A percentile compares a stretch with the other conserved stretches of the same genome.
Conservation (phyloP, 2,797 vertebrate genomes). For the Anas acuta region DNA sequence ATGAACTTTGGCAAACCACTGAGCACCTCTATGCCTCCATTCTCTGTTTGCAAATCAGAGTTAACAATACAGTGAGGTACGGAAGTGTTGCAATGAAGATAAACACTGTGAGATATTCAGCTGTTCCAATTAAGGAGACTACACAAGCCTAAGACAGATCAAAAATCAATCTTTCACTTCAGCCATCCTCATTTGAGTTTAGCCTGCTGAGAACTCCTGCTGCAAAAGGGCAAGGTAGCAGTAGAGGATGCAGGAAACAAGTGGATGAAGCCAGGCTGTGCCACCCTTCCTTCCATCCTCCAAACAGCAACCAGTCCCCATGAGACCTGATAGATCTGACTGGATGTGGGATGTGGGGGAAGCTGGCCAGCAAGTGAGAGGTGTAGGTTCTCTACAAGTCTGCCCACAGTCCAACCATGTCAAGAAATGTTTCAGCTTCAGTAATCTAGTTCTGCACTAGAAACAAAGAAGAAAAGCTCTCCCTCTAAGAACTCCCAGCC, state of each 20-base stretch:
- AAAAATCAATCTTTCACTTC: neutral
- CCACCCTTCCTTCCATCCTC: neutral
- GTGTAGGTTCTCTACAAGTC: neutral
- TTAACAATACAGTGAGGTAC: neutral
- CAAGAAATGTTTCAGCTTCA: neutral
- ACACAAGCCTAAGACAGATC: neutral
- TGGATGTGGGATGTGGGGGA: too few species aligned
- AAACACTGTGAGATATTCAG: neutral
- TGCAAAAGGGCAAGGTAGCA: neutral
- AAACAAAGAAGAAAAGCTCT: neutral
- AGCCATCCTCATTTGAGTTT: neutral
- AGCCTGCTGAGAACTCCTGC: neutral
- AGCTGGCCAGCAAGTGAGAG: neutral
- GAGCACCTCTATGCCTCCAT: neutral
- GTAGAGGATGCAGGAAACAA: neutral
- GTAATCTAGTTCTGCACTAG: neutral
- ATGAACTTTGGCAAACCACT: neutral
- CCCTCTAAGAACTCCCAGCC: neutral
- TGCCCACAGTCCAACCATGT: neutral
- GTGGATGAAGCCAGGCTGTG: neutral
- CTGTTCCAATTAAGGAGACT: neutral
- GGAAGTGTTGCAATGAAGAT: neutral
- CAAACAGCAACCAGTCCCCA: neutral
- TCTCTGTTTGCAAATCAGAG: neutral
- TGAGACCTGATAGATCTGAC: neutral